These are phyloP conservation scores for Xenus cinereus DNA, from an alignment of 2,113 vertebrate genomes.

Conservation along the genomic window DNA sequence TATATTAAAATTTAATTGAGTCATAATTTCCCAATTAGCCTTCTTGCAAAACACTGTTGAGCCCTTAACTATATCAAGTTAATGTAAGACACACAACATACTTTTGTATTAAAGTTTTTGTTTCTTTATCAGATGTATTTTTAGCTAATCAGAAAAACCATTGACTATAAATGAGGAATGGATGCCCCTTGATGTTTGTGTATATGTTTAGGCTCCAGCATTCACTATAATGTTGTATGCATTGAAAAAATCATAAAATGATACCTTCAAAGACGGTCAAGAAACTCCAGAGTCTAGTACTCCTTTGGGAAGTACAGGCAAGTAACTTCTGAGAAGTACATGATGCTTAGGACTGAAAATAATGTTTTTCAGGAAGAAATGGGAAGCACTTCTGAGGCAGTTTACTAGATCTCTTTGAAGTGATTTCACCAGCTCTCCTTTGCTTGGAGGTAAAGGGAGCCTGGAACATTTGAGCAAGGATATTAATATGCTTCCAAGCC, in stretches of 20 bases:
- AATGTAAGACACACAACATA: background rate
- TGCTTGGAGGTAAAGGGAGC: background rate
- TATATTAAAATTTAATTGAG: background rate
- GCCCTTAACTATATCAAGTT: background rate
- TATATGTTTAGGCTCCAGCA: background rate
- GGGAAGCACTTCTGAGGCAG: background rate
- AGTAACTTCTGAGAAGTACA: background rate
- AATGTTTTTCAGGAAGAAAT: background rate
- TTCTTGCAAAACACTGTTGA: background rate
- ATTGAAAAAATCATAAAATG: background rate
- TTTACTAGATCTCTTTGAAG: background rate
- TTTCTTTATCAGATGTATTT: background rate
- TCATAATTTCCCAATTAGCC: background rate
- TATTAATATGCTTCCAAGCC: background rate
- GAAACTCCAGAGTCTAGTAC: background rate
- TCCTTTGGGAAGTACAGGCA: background rate
- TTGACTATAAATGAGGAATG: background rate
- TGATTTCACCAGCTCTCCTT: background rate
- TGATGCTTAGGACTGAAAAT: background rate
- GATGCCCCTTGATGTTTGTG: background rate
- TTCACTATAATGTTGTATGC: background rate
- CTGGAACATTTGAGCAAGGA: background rate
- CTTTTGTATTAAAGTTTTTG: background rate
- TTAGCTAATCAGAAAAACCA: background rate
- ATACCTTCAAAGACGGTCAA: background rate